Conservation (phyloP, 2,888 invertebrate species). For the Autographa gamma region DNA sequence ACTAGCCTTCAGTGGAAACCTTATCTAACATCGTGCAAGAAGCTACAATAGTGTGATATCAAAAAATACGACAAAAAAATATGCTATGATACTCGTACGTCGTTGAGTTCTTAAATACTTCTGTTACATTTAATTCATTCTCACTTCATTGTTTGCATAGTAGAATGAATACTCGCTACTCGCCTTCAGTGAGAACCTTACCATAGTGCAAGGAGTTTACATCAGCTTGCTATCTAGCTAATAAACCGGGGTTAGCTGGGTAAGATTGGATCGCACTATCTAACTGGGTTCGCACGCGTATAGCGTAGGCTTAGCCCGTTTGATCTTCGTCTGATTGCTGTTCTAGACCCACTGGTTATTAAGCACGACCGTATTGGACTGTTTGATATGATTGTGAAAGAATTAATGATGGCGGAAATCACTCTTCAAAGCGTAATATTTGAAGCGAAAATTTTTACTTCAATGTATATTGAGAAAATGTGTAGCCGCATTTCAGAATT, state of each 20-base stretch:
- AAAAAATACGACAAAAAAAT: too few relatives aligned
- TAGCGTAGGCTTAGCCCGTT: constrained; percentile 51
- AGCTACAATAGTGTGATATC: too few relatives aligned
- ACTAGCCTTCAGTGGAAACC: too few relatives aligned
- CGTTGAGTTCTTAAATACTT: too few relatives aligned
- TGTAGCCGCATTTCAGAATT: too few relatives aligned
- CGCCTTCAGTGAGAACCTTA: constrained; percentile 23
- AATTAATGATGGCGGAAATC: too few relatives aligned
- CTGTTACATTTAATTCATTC: not conserved
- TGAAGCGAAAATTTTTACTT: too few relatives aligned
- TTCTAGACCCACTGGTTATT: constrained; percentile 40
- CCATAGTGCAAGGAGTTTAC: constrained; percentile 37
- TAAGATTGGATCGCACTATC: constrained; percentile 56
- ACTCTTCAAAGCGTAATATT: too few relatives aligned
- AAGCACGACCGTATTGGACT: not conserved
- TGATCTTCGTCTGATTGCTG: constrained; percentile 51
- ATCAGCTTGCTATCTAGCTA: constrained; percentile 50
- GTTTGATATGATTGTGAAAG: too few relatives aligned
- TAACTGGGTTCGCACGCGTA: constrained; percentile 50
- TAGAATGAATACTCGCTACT: not conserved
- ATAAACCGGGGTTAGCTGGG: constrained; percentile 54
- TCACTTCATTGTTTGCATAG: not conserved
- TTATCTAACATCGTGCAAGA: too few relatives aligned
- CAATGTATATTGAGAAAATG: too few relatives aligned
- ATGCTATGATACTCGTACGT: too few relatives aligned